Evolutionary conservation across 1,140 invertebrate genomes (phyloP).

Genomic region (Anastatus disparis): DNA sequence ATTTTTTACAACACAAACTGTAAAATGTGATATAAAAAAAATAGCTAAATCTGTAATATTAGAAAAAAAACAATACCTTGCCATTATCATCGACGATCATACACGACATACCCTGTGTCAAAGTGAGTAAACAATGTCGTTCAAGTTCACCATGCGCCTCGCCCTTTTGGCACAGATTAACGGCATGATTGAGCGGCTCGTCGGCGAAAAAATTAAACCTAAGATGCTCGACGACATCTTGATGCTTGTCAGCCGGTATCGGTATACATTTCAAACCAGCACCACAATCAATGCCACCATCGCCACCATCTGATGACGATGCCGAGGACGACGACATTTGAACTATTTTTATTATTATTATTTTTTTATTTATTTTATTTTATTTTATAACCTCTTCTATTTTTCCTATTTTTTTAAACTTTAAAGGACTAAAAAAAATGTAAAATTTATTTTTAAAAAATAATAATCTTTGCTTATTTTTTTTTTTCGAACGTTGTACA

Average conservation of each 20-base stretch:
- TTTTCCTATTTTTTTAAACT: too few species aligned
- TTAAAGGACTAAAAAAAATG: too few species aligned
- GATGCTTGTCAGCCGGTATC: slow-evolving; percentile 67
- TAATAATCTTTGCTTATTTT: too few species aligned
- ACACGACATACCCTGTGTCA: slow-evolving; percentile 78
- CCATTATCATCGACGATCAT: slow-evolving; percentile 73
- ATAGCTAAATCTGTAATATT: too few species aligned
- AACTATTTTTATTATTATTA: too few species aligned
- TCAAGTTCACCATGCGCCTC: slow-evolving; percentile 78
- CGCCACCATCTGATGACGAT: neutral
- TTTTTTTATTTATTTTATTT: too few species aligned
- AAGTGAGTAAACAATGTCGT: slow-evolving; percentile 75
- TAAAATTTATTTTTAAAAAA: too few species aligned
- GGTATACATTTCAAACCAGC: slow-evolving; percentile 30
- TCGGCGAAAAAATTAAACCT: slow-evolving; percentile 80
- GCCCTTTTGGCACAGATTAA: slow-evolving; percentile 75
- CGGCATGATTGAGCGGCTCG: slow-evolving; percentile 81
- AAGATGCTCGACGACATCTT: slow-evolving; percentile 76
- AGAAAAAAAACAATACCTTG: slow-evolving; percentile 62
- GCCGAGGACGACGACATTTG: neutral
- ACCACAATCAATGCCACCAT: slow-evolving; percentile 13
- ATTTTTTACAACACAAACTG: too few species aligned
- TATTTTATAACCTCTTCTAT: too few species aligned
- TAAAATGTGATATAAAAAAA: too few species aligned
- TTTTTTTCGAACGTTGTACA: too few species aligned